A percentile compares a stretch with the other conserved stretches of the same genome.
Evolutionary conservation across 2,888 invertebrate genomes (phyloP).

Genomic region (Drosophila pseudotalamancana): DNA sequence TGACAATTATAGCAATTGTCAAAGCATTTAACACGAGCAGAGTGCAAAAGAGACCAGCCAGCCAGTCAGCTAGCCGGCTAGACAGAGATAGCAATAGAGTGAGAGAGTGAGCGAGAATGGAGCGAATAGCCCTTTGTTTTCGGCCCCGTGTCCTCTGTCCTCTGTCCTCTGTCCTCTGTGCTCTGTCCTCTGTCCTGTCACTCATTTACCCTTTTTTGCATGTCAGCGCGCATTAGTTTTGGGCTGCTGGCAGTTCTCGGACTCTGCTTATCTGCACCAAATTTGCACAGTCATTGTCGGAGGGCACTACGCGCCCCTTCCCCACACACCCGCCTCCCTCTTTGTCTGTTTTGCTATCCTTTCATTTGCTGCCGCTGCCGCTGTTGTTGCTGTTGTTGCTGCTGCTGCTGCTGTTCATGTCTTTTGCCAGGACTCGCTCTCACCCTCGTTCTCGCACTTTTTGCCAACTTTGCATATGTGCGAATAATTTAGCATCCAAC

Average conservation of each 20-base stretch:
- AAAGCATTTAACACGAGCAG: constrained; percentile 76
- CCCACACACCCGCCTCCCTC: constrained; percentile 6
- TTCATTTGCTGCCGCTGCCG: constrained; percentile 39
- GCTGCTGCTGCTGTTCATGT: constrained; percentile 23
- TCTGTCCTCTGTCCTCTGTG: constrained; percentile 63
- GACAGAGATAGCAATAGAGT: neutral
- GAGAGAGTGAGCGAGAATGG: constrained; percentile 3
- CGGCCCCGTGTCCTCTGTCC: constrained; percentile 54
- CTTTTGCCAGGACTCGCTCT: constrained; percentile 25
- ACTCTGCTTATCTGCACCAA: constrained; percentile 80
- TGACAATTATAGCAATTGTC: constrained; percentile 81
- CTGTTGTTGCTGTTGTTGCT: constrained; percentile 28
- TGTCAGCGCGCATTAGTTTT: constrained; percentile 80
- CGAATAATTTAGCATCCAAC: constrained; percentile 71
- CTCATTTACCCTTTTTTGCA: constrained; percentile 81
- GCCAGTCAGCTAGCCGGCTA: constrained; percentile 3
- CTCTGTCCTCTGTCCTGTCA: constrained; percentile 75
- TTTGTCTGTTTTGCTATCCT: constrained; percentile 39
- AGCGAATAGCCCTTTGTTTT: constrained; percentile 46
- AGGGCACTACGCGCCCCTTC: constrained; percentile 6
- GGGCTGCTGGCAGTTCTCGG: constrained; percentile 67
- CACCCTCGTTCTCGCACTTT: constrained; percentile 52
- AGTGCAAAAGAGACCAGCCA: constrained; percentile 20
- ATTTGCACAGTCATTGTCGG: constrained; percentile 80
- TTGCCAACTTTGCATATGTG: constrained; percentile 81